Base-by-base conservation (phyloP, 2,888 invertebrate species). In the Yponomeuta sedellus region DNA sequence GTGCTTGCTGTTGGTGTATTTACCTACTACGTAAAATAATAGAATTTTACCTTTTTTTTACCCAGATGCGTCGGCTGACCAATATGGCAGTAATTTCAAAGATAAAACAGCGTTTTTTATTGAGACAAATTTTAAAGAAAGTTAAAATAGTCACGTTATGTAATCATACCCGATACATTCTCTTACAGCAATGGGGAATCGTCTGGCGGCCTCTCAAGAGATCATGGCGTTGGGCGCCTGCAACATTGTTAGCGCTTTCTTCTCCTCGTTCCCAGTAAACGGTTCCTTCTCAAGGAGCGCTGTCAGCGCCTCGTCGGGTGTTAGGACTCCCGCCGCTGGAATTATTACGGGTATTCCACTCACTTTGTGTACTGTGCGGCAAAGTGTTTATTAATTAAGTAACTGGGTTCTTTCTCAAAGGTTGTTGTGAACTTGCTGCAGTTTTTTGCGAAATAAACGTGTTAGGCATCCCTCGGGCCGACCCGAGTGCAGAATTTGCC, bases 301-400 rank as follows among this genome's bases (percentile, higher is more conserved):
- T 68, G 95, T 97, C 57, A 96, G 95, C 84, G 94, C 95, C 70
- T 94, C 95, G 64, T 96, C 96, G 73, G 96, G 96, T 8, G 95
- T 96, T 0, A 92, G 92, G 71, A 96, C 96, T 4, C 95, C 96
- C 0, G 92, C 95, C 61, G 95, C 95, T 61, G 96, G 96, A 28
- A 86, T 95, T 69, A 94, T 94, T 75, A 95, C 95, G 65, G 94
- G 95, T 94, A 86, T n/a, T 19, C 11, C 28, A 10, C 44, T 44
- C 12, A 44, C 44, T 44, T 44, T 44, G 44, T 52, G 44, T 16
- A 3, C 34, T 8, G 34, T 34, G 34, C 8, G 3, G 12, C 12
- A 12, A 52, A 52, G 16, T 16, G 44, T 16, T 16, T 52, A 52
- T 16, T 52, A 16, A 52, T 52, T 12, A 16, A 16, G 4, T 12